A percentile compares a stretch with the other conserved stretches of the same genome.
Conservation (phyloP, 2,797 vertebrate species). For the Hydrolagus colliei region DNA sequence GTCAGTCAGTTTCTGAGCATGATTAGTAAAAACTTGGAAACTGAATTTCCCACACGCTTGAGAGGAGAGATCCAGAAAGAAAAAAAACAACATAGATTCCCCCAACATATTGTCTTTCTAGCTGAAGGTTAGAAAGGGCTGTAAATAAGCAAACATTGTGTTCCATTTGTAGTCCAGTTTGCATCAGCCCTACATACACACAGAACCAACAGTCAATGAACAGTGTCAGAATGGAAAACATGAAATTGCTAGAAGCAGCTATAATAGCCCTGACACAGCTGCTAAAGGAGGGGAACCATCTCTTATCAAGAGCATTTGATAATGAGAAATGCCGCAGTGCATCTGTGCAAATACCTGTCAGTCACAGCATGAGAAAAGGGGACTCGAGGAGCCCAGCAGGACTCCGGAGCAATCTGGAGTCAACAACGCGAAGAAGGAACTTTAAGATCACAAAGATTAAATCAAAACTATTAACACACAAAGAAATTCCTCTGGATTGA, state of each 20-base stretch:
- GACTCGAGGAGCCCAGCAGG: background rate
- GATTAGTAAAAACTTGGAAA: no score
- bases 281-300: background rate
- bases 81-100: no score
- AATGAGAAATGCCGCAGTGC: background rate
- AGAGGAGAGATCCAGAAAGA: no score
- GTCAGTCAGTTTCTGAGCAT: no score
- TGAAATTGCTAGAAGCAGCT: no score
- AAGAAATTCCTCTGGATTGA: no score
- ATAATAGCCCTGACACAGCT: no score
- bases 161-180: background rate
- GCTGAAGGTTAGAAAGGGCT: background rate
- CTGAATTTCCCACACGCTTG: no score
- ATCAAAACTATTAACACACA: background rate
- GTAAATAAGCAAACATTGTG: background rate
- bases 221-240: background rate
- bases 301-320: background rate
- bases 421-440: background rate
- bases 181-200: background rate
- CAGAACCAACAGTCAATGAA: background rate
- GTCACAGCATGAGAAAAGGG: constrained; percentile 26
- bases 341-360: constrained; percentile 17
- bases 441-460: background rate
- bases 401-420: background rate
- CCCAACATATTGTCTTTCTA: no score